Evolutionary conservation across 2,888 invertebrate genomes (phyloP), one percentile per base, ranked within the genome.

Genomic region (Plebejus melissa): DNA sequence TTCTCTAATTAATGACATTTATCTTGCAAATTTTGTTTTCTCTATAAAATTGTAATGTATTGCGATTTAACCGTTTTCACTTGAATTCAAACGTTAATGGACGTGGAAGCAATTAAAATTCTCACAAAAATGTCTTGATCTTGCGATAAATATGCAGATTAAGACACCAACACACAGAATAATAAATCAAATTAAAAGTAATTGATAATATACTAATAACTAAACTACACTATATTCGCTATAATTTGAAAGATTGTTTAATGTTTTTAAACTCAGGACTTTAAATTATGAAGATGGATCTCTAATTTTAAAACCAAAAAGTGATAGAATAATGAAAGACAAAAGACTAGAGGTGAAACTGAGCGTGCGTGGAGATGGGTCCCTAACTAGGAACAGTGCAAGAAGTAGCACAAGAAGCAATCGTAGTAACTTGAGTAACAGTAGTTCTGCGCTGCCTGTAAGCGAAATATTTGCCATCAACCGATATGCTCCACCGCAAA

Each of bases 341-440:
- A 92, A 91, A 86, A 90, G 91, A 86, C 83, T 94, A 54, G 89
- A 94, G 87, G 84, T 94, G 76, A 94, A 88, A 80, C 82, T 94
- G 77, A 94, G 91, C 82, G 93, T 94, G 76, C 90, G 92, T 60
- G 93, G 93, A 60, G 94, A 94, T 78, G 91, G 93, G 79, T 91
- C 93, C 74, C 81, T 93, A 78, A 88, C 86, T 77, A 86, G 93
- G 70, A 89, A 89, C 82, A 88, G 88, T 81, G 81, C 85, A 28
- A 86, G 93, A 79, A 90, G 91, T 80, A 93, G 93, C 77, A 87
- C 80, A 38, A 86, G 93, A 82, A 93, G 92, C 80, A 91, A 88
- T 80, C 86, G 87, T 77, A 91, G 91, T 79, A 88, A 87, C 80
- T 79, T 82, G 13, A 91, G 90, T 79, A 89, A 82, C 80, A 87